Evolutionary conservation across 2,797 vertebrate species (phyloP).

Genomic region (Acropternis orthonyx): DNA sequence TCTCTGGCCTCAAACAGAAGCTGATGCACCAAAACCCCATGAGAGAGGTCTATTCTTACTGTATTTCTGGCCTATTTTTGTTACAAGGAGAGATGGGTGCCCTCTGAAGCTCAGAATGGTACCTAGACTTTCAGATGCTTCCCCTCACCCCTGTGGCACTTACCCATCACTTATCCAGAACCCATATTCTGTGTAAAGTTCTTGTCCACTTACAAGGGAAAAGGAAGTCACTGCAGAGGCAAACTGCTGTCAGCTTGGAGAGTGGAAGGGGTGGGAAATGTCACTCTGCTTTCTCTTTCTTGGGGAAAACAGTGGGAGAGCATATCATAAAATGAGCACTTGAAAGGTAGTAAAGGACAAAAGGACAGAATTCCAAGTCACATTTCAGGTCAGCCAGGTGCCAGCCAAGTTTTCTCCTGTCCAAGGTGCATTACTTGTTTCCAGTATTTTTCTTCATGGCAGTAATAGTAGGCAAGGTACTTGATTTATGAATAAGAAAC

Average conservation of each 20-base stretch:
- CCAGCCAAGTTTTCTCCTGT: neutral
- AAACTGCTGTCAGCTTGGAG: neutral
- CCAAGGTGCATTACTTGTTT: neutral
- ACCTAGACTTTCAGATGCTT: neutral
- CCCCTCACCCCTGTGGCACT: neutral
- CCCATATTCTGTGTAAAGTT: neutral
- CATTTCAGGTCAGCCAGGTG: neutral
- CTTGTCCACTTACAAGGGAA: neutral
- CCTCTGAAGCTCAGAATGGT: neutral
- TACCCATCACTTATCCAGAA: neutral
- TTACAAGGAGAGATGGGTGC: neutral
- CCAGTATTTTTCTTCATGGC: neutral
- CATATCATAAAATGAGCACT: neutral
- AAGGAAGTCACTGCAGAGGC: neutral
- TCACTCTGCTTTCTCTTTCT: neutral
- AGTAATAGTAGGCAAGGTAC: neutral
- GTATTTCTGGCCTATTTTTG: conserved; percentile 20
- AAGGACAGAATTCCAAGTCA: neutral
- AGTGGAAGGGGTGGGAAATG: neutral
- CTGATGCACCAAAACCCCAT: neutral
- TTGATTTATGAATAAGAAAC: neutral
- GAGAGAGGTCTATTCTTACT: conserved; percentile 39
- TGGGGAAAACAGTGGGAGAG: neutral
- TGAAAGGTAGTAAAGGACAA: neutral
- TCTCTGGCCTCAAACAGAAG: neutral